Percentiles rank a stretch among this genome's conserved stretches.
Evolutionary conservation across 2,888 invertebrate genomes (phyloP).

Genomic region (Ectemnius continuus): DNA sequence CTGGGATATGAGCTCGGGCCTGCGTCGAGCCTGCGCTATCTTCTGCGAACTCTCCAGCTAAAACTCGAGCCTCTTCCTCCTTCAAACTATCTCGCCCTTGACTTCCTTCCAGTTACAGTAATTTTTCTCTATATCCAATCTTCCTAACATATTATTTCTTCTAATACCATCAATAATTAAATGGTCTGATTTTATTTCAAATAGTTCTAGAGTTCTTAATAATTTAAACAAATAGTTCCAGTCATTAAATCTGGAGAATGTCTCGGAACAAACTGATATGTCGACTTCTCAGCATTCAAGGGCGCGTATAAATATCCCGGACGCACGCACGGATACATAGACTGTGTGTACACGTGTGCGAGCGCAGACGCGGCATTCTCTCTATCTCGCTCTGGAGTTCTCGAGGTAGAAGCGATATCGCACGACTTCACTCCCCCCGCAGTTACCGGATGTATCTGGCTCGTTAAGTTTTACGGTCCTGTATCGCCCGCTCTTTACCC

Average conservation of each 20-base stretch:
- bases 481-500: background rate
- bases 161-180: no score
- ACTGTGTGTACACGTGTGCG: background rate
- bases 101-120: background rate
- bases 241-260: no score
- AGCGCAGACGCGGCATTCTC: background rate
- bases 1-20: conserved; percentile 68
- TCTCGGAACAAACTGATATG: no score
- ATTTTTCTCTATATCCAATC: background rate
- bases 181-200: no score
- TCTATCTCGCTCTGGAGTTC: no score
- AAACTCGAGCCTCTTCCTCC: conserved; percentile 11
- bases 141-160: no score
- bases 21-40: conserved; percentile 42
- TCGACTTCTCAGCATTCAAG: background rate
- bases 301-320: background rate
- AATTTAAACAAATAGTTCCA: no score
- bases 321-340: no score
- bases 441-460: conserved; percentile 7
- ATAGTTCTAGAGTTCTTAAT: no score
- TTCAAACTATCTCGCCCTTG: background rate
- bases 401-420: background rate
- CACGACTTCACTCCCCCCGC: background rate
- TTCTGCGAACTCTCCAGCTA: conserved; percentile 35
- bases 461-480: conserved; percentile 1